Conservation (phyloP, 1,140 invertebrate species). For the Lineus longissimus region DNA sequence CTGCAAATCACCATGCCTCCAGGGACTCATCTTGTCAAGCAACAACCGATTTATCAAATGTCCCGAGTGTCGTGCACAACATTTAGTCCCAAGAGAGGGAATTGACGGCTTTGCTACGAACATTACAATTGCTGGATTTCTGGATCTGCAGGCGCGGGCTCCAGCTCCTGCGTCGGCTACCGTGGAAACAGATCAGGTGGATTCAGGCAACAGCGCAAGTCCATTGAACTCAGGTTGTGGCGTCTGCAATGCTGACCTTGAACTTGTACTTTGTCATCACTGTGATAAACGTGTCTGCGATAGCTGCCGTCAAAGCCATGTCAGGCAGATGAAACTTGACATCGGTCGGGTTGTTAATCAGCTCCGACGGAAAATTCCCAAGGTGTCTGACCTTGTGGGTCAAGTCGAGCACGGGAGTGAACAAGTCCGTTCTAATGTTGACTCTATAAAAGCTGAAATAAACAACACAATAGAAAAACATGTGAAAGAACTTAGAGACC, state of each 20-base stretch:
- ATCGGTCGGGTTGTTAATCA: conserved; percentile 90
- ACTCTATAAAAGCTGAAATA: conserved; percentile 58
- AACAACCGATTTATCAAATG: conserved; percentile 78
- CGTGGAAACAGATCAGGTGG: no score
- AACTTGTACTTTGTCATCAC: conserved; percentile 82
- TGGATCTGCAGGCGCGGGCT: conserved; percentile 65
- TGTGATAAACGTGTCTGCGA: conserved; percentile 89
- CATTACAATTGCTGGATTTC: conserved; percentile 89
- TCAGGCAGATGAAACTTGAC: conserved; percentile 91
- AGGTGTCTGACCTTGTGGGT: conserved; percentile 63
- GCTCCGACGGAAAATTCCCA: conserved; percentile 63
- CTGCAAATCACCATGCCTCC: conserved; percentile 76
- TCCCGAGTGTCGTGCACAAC: conserved; percentile 97
- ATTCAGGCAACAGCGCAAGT: no score
- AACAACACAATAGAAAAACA: conserved; percentile 77
- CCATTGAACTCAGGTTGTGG: conserved; percentile 20
- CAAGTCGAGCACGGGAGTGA: conserved; percentile 31
- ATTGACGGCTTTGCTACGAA: conserved; percentile 94
- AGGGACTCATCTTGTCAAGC: conserved; percentile 22
- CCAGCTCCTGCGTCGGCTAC: no score
- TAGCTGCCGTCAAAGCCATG: conserved; percentile 87
- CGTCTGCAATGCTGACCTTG: conserved; percentile 87
- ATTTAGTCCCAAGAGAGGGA: conserved; percentile 93
- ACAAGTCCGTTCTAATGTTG: conserved; percentile 32
- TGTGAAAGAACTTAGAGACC: conserved; percentile 81